These are phyloP conservation scores for Patagioenas fasciata DNA, from an alignment of 2,113 vertebrate genomes.

Conservation along the genomic window DNA sequence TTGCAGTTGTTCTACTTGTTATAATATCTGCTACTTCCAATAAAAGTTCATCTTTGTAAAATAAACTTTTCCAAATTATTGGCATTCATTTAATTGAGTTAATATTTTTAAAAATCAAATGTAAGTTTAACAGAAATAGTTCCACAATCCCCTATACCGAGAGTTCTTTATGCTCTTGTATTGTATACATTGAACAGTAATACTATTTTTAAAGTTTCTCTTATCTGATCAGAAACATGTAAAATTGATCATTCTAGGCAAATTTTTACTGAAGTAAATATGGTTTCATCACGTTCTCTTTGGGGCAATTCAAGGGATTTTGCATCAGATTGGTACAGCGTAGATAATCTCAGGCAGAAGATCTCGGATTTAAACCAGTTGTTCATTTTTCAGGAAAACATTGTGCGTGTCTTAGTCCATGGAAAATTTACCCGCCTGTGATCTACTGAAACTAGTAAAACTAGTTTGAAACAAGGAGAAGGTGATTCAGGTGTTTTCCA, in stretches of 20 bases:
- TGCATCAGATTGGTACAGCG: background rate
- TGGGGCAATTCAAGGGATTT: rapidly evolving
- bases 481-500: background rate
- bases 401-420: background rate
- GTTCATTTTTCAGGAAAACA: background rate
- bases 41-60: background rate
- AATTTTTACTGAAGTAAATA: background rate
- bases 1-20: background rate
- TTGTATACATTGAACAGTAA: background rate
- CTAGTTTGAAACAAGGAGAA: background rate
- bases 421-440: background rate
- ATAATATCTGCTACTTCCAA: background rate
- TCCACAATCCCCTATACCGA: rapidly evolving
- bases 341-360: background rate
- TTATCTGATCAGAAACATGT: background rate
- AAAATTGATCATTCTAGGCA: background rate
- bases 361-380: background rate
- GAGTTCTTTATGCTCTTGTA: rapidly evolving
- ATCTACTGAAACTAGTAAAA: background rate
- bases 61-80: background rate
- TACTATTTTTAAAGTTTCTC: background rate
- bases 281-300: background rate
- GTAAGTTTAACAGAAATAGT: background rate
- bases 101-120: background rate
- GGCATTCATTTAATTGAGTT: background rate